Evolutionary conservation across 1,140 invertebrate species (phyloP).

Genomic region (Nixonia krombeini): DNA sequence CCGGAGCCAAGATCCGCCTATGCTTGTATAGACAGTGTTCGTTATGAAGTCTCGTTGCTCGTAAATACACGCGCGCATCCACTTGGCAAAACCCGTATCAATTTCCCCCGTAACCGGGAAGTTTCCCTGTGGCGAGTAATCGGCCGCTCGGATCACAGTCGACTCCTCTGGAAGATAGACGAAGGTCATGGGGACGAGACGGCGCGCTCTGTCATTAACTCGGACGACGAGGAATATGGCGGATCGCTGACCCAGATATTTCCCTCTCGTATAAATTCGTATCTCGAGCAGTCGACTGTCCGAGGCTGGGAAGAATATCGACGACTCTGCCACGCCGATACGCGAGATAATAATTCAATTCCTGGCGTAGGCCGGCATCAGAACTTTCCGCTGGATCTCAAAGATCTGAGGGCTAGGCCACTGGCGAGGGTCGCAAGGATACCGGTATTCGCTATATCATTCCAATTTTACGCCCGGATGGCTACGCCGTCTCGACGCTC

Average conservation of each 20-base stretch:
- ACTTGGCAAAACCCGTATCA: conserved; percentile 21
- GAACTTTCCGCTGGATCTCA: conserved; percentile 50
- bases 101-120: conserved; percentile 19
- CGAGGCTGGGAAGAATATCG: too few relatives aligned
- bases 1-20: conserved; percentile 36
- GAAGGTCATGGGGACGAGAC: too few relatives aligned
- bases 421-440: conserved; percentile 22
- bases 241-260: too few relatives aligned
- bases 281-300: too few relatives aligned
- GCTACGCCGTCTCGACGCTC: conserved; percentile 51
- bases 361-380: conserved; percentile 48
- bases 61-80: conserved; percentile 28
- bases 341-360: conserved; percentile 59
- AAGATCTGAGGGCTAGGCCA: conserved; percentile 32
- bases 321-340: conserved; percentile 7
- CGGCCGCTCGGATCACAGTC: neutral
- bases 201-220: too few relatives aligned
- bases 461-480: conserved; percentile 64
- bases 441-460: conserved; percentile 60
- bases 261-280: too few relatives aligned
- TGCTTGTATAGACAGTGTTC: conserved; percentile 28
- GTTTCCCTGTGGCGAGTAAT: conserved; percentile 10
- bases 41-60: conserved; percentile 37
- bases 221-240: too few relatives aligned
- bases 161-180: too few relatives aligned